These are phyloP conservation scores for Nasonia longicornis DNA, from an alignment of 1,140 invertebrate genomes.

Conservation along the genomic window DNA sequence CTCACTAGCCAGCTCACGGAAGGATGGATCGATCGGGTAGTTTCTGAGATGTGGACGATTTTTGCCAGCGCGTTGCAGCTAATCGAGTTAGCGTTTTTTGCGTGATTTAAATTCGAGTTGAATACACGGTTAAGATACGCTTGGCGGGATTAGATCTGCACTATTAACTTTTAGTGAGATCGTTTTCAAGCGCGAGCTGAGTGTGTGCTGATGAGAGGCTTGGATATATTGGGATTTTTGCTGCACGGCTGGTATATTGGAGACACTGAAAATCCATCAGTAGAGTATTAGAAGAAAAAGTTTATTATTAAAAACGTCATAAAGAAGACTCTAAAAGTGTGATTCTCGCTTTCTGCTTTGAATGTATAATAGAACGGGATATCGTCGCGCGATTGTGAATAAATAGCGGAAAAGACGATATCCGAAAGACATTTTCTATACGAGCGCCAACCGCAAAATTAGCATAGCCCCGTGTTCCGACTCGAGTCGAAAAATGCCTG, in stretches of 20 bases:
- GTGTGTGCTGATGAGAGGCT: too few species aligned
- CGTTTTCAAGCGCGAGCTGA: too few species aligned
- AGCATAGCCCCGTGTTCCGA: conserved; percentile 17
- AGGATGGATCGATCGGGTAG: too few species aligned
- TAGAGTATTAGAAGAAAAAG: not conserved
- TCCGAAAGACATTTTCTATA: conserved; percentile 28
- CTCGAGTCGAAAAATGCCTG: conserved; percentile 1
- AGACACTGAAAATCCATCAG: not conserved
- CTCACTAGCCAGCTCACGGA: too few species aligned
- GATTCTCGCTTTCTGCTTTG: too few species aligned
- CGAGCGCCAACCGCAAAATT: conserved; percentile 23
- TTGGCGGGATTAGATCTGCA: not conserved
- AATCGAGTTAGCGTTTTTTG: not conserved
- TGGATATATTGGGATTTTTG: too few species aligned
- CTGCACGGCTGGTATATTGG: too few species aligned
- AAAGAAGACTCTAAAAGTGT: not conserved
- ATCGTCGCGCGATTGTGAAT: not conserved
- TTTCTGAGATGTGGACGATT: not conserved
- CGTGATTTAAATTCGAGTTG: not conserved
- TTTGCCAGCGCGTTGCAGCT: not conserved
- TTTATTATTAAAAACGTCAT: not conserved
- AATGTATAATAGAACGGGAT: conserved; percentile 5
- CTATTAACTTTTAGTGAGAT: not conserved
- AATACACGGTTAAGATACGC: not conserved
- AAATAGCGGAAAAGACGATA: conserved; percentile 19